A percentile compares a stretch with the other conserved stretches of the same genome.
Evolutionary conservation across 1,140 invertebrate species (phyloP).

Genomic region (Pseudomyrmex concolor): DNA sequence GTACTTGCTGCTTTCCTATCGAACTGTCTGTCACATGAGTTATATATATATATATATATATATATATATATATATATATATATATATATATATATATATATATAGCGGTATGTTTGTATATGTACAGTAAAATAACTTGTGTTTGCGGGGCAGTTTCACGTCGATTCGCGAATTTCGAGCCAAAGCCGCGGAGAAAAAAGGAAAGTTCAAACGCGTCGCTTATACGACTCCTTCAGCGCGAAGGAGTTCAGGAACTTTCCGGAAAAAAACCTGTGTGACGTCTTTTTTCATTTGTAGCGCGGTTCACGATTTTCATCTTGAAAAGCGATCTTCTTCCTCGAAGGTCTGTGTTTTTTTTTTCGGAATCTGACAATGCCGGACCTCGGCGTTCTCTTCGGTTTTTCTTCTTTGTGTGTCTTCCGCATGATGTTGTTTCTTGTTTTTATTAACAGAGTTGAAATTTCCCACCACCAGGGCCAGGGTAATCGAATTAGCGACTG

Average conservation of each 20-base stretch:
- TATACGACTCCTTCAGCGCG: slow-evolving; percentile 15
- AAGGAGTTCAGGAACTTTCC: slow-evolving; percentile 23
- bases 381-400: neutral
- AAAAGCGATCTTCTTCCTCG: neutral
- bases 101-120: neutral
- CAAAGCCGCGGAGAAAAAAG: neutral
- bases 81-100: neutral
- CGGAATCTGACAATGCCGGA: slow-evolving; percentile 12
- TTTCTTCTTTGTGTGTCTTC: slow-evolving; percentile 5
- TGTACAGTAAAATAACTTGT: slow-evolving; percentile 20
- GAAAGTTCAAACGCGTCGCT: slow-evolving; percentile 7
- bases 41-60: slow-evolving; percentile 30
- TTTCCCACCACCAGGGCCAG: slow-evolving; percentile 74
- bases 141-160: neutral
- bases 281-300: too few species aligned
- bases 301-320: neutral
- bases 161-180: neutral
- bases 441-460: neutral
- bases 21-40: slow-evolving; percentile 47
- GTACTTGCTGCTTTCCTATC: slow-evolving; percentile 13
- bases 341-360: neutral
- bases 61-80: slow-evolving; percentile 15
- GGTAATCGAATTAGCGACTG: slow-evolving; percentile 63
- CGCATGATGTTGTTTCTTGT: neutral
- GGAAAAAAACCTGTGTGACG: neutral